Evolutionary conservation across 2,797 vertebrate species (phyloP).

Genomic region (Sebastes vulpes): DNA sequence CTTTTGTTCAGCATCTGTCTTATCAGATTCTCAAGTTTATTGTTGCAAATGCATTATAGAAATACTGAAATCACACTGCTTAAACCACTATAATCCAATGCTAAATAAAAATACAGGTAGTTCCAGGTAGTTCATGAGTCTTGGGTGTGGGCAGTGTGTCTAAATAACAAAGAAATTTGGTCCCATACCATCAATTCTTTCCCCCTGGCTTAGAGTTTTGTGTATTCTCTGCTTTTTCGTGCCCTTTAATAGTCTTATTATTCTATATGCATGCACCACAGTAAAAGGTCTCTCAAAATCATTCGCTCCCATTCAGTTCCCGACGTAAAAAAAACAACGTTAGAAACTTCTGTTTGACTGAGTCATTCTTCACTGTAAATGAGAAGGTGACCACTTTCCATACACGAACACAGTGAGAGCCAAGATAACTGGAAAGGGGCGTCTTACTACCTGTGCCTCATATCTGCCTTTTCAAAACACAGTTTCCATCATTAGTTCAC

Average conservation of each 20-base stretch:
- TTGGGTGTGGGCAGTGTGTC: slow-evolving; percentile 2
- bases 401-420: background rate
- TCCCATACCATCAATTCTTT: background rate
- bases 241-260: background rate
- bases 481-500: background rate
- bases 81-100: background rate
- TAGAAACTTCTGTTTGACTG: background rate
- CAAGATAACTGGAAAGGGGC: background rate
- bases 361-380: background rate
- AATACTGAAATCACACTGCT: background rate
- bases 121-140: background rate
- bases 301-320: background rate
- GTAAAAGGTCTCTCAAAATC: background rate
- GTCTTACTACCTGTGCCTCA: background rate
- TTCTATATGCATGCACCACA: background rate
- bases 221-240: background rate
- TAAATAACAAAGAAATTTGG: background rate
- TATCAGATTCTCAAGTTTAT: background rate
- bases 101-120: background rate
- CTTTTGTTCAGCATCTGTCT: background rate
- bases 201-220: background rate
- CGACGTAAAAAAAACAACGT: background rate
- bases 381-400: background rate
- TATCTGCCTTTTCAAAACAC: background rate
- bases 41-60: slow-evolving; percentile 3